Evolutionary conservation across 2,113 vertebrate genomes (phyloP).

Genomic region (Esox niger): DNA sequence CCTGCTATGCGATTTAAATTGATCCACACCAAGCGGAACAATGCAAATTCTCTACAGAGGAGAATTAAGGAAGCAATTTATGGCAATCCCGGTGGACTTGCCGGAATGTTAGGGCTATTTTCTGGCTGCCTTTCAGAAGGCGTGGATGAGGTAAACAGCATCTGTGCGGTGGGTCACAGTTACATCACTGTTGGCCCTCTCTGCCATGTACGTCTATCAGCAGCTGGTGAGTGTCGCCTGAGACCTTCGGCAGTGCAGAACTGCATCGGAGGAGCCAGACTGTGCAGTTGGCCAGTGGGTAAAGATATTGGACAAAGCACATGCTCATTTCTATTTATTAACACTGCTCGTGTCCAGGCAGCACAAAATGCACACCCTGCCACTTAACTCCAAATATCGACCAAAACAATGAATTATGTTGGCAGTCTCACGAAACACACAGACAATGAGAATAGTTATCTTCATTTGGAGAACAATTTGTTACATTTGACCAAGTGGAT

Average conservation of each 20-base stretch:
- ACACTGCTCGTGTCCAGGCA: slow-evolving; percentile 27
- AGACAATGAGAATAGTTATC: slow-evolving; percentile 44
- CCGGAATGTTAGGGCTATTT: slow-evolving; percentile 20
- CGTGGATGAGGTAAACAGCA: slow-evolving; percentile 56
- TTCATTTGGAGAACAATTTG: slow-evolving; percentile 35
- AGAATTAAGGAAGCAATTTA: slow-evolving; percentile 1
- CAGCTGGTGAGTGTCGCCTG: slow-evolving; percentile 33
- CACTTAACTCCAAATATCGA: slow-evolving; percentile 4
- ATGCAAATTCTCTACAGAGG: background rate
- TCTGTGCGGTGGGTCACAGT: slow-evolving; percentile 42
- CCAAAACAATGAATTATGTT: slow-evolving; percentile 37
- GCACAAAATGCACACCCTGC: slow-evolving; percentile 21
- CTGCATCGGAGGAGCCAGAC: background rate
- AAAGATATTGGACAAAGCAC: slow-evolving; percentile 24
- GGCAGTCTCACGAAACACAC: slow-evolving; percentile 24
- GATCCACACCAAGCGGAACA: background rate
- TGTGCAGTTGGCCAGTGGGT: background rate
- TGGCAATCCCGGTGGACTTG: slow-evolving; percentile 22
- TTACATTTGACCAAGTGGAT: slow-evolving; percentile 45
- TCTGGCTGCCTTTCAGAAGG: slow-evolving; percentile 41
- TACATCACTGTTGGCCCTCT: slow-evolving; percentile 40
- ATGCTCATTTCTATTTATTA: slow-evolving; percentile 38
- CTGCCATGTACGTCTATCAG: slow-evolving; percentile 33
- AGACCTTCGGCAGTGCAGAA: slow-evolving; percentile 18
- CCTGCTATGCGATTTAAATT: slow-evolving; percentile 3